Conservation (phyloP, 2,113 vertebrate genomes). For the Archilochus colubris region DNA sequence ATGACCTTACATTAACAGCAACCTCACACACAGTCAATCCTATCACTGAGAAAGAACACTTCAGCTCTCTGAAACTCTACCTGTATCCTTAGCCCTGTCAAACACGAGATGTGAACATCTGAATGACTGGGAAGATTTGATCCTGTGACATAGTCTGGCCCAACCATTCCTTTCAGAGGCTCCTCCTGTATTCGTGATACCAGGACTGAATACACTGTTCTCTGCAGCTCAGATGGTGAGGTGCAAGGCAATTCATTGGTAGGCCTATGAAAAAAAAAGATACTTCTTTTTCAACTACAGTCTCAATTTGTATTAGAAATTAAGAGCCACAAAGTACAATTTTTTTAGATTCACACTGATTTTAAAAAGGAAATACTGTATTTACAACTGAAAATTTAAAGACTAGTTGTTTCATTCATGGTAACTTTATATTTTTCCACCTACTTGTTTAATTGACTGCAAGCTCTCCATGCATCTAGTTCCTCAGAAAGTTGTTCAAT, state of each 20-base stretch:
- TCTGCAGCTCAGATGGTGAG: constrained; percentile 84
- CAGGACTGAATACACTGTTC: constrained; percentile 75
- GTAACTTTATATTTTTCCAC: constrained; percentile 34
- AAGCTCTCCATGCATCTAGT: constrained; percentile 90
- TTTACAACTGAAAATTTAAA: not conserved
- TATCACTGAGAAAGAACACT: not conserved
- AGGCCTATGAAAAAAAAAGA: constrained; percentile 53
- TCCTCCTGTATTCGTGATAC: constrained; percentile 81
- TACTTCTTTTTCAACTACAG: not conserved
- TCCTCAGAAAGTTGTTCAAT: constrained; percentile 91
- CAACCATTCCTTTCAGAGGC: constrained; percentile 78
- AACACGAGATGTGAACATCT: constrained; percentile 89
- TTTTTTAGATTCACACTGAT: not conserved
- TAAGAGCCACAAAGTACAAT: not conserved
- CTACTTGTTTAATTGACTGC: constrained; percentile 80
- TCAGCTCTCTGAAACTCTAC: constrained; percentile 51
- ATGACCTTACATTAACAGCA: not conserved
- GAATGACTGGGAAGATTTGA: constrained; percentile 97
- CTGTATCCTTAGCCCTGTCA: constrained; percentile 95
- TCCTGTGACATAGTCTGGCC: constrained; percentile 90
- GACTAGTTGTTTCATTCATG: not conserved
- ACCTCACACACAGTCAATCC: not conserved
- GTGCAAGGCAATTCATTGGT: constrained; percentile 63
- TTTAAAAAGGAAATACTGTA: not conserved
- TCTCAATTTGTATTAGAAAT: not conserved